Evolutionary conservation across 2,113 vertebrate genomes (phyloP).

Genomic region (Anolis sagrei): DNA sequence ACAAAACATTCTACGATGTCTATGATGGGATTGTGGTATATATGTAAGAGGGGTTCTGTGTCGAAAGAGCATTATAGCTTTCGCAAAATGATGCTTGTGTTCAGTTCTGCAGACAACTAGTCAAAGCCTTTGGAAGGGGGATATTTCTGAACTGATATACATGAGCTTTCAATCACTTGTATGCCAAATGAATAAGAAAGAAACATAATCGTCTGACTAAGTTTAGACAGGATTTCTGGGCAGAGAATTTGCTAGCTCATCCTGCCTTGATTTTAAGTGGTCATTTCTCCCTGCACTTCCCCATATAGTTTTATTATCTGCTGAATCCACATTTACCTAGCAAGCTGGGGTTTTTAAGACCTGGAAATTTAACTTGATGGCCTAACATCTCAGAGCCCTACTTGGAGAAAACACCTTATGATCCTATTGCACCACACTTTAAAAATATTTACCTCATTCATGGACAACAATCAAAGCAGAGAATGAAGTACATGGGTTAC

Average conservation of each 20-base stretch:
- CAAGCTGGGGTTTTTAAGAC: background rate
- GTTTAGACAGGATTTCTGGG: background rate
- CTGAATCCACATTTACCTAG: background rate
- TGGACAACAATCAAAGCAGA: too few relatives aligned
- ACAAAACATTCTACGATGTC: background rate
- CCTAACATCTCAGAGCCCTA: background rate
- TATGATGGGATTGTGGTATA: background rate
- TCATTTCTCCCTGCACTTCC: background rate
- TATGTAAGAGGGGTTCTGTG: background rate
- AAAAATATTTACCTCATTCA: too few relatives aligned
- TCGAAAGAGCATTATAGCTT: background rate
- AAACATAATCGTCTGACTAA: background rate
- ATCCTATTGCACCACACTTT: conserved; percentile 15
- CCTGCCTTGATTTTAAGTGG: background rate
- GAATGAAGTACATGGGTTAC: too few relatives aligned
- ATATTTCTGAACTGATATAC: background rate
- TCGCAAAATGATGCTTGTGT: background rate
- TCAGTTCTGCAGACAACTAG: background rate
- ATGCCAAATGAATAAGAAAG: background rate
- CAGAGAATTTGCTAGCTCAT: background rate
- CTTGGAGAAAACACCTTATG: background rate
- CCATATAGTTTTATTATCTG: conserved; percentile 1
- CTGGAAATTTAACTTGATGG: background rate
- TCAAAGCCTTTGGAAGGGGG: background rate
- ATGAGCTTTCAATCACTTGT: background rate